phyloP scores from a whole-genome alignment of 2,797 vertebrate genomes.

The Hirundo rustica region DNA sequence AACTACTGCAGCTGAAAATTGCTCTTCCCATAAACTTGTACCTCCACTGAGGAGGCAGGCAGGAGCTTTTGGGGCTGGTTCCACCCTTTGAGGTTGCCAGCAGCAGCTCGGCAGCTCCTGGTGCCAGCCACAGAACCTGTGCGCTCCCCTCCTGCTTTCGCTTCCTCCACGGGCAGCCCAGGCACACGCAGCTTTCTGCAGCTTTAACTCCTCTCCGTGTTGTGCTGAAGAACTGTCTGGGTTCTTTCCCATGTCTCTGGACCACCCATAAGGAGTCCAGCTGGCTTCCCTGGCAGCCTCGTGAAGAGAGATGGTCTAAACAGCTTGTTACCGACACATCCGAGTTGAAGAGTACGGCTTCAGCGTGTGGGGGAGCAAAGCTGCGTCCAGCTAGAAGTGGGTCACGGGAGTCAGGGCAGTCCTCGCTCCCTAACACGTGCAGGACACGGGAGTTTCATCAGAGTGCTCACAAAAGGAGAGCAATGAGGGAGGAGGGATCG shows the following conservation, averaged over 20 bases:
- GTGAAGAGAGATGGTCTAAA: not conserved
- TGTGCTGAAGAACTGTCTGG: not conserved
- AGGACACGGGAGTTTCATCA: not conserved
- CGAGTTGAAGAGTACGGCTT: not conserved
- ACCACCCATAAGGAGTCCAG: constrained; percentile 52
- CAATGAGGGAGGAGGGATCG: not conserved
- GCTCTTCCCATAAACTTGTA: not conserved
- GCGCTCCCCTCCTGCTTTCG: not conserved
- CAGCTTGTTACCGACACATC: not conserved
- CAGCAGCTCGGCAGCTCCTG: not conserved
- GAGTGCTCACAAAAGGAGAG: not conserved
- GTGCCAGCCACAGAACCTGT: not conserved
- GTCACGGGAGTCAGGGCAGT: constrained; percentile 38
- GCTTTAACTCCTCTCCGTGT: not conserved
- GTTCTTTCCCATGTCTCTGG: not conserved
- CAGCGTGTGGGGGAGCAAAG: not conserved
- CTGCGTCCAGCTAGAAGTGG: constrained; percentile 27
- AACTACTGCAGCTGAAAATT: constrained; percentile 8
- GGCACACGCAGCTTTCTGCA: not conserved
- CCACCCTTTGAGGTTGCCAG: constrained; percentile 13
- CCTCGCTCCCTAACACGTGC: not conserved
- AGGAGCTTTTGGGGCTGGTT: not conserved
- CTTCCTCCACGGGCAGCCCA: not conserved
- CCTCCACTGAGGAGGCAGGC: not conserved
- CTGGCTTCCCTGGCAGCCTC: constrained; percentile 33